Conservation (phyloP, 2,888 invertebrate species). For the Augochlorella aurata region DNA sequence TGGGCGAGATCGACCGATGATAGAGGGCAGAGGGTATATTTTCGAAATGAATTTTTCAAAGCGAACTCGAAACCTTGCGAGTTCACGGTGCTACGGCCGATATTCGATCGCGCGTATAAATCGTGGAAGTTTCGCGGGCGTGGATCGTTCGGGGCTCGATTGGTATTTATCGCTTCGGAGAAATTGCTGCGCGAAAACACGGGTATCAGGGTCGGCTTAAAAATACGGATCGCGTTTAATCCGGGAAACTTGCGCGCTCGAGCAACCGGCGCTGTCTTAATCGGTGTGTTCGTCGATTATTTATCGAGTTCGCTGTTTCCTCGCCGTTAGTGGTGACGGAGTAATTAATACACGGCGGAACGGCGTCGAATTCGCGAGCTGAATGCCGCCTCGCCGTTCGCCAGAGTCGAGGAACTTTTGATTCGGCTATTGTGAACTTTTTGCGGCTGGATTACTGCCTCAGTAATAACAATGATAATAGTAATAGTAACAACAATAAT, state of each 20-base stretch:
- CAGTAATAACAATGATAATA: too few species aligned
- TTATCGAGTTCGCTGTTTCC: neutral
- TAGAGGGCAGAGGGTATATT: neutral
- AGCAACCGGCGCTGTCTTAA: slow-evolving; percentile 4
- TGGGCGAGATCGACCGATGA: neutral
- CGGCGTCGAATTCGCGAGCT: neutral
- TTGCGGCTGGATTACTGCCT: too few species aligned
- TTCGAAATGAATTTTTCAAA: neutral
- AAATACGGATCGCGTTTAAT: slow-evolving; percentile 7
- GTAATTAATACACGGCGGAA: slow-evolving; percentile 20
- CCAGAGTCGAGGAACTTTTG: neutral
- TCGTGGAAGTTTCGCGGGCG: neutral
- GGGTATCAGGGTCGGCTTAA: neutral
- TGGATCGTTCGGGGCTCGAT: neutral
- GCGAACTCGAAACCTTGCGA: neutral
- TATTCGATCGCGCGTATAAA: neutral
- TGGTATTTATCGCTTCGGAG: neutral
- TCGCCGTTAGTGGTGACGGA: neutral
- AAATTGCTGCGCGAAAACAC: slow-evolving; percentile 8
- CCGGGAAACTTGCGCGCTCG: neutral
- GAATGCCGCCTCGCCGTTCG: neutral
- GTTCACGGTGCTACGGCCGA: neutral
- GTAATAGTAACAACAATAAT: too few species aligned
- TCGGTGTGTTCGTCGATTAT: neutral
- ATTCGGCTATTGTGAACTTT: too few species aligned